phyloP scores from a whole-genome alignment of 2,888 invertebrate species.

The Zaprionus lineosus region DNA sequence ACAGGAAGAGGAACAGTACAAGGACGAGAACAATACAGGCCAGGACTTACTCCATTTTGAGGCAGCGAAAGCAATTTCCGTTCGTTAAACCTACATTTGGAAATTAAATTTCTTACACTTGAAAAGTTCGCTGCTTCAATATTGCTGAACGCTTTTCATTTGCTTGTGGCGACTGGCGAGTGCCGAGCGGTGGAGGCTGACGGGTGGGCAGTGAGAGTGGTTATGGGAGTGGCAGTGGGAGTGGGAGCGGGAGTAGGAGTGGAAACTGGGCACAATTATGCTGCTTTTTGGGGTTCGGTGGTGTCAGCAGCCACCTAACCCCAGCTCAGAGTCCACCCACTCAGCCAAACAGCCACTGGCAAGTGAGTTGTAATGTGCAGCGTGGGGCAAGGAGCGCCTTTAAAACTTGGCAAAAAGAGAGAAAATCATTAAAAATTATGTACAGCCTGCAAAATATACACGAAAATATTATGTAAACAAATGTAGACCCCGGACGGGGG shows the following conservation, averaged over 20 bases:
- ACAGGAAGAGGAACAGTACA: conserved; percentile 8
- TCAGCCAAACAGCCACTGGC: neutral
- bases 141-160: conserved; percentile 70
- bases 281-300: conserved; percentile 19
- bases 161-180: no score
- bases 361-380: conserved; percentile 61
- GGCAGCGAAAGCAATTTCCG: conserved; percentile 74
- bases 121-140: conserved; percentile 73
- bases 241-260: no score
- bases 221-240: no score
- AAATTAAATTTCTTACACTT: conserved; percentile 78
- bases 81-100: conserved; percentile 77
- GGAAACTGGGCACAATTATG: no score
- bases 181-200: no score
- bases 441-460: conserved; percentile 65
- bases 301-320: conserved; percentile 2
- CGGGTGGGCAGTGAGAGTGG: no score
- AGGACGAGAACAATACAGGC: conserved; percentile 29
- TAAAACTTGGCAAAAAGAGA: conserved; percentile 37
- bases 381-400: conserved; percentile 44
- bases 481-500: conserved; percentile 28
- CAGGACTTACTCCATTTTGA: conserved; percentile 50
- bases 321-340: conserved; percentile 2
- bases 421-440: conserved; percentile 65
- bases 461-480: conserved; percentile 68